Evolutionary conservation across 2,888 invertebrate genomes (phyloP), one percentile per base, ranked within the genome.

Genomic region (Campoletis raptor): DNA sequence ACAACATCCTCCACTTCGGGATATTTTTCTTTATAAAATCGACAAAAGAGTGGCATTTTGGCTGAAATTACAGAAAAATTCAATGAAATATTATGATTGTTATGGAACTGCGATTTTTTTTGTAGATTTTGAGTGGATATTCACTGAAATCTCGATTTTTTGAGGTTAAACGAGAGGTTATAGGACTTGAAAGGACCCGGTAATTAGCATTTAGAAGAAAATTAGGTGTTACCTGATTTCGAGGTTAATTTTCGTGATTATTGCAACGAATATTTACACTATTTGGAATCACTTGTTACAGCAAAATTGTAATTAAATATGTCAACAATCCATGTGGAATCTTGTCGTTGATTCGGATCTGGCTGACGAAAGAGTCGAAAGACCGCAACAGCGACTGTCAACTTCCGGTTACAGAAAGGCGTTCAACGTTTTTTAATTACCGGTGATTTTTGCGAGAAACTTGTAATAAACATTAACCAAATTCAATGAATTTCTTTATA

Each of bases 1-100:
- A 99, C 99, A 73, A 99, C 99, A 96, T 99, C 99, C 92, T 99
- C 99, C 85, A 99, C 97, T 94, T 99, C 99, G 1, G 99, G 99
- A 95, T 99, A 99, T 93, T 97, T 98, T 95, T 99, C 98, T 94
- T 98, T 97, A 94, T 99, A 99, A 96, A 98, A 99, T 93, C 99
- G 96, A 96, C 99, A 99, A 91, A 98, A 97, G 86, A 99, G 96
- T 93, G 98, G 98, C 98, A 98, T 98, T 95, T 96, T 95, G 85
- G 36, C 88, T 90, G 79, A 80, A 85, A 52, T 70, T 15, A 3
- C 45, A n/a, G 30, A 4, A n/a, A 66, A 66, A 66, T 66, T 8
- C 18, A 30, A 15, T 15, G 30, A 12, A 30, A 30, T 30, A 30
- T 6, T 61, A 5, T 4, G 57, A 61, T 30, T 4, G 30, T 12